phyloP scores from a whole-genome alignment of 2,113 vertebrate genomes.

The Thinocorus orbignyianus region DNA sequence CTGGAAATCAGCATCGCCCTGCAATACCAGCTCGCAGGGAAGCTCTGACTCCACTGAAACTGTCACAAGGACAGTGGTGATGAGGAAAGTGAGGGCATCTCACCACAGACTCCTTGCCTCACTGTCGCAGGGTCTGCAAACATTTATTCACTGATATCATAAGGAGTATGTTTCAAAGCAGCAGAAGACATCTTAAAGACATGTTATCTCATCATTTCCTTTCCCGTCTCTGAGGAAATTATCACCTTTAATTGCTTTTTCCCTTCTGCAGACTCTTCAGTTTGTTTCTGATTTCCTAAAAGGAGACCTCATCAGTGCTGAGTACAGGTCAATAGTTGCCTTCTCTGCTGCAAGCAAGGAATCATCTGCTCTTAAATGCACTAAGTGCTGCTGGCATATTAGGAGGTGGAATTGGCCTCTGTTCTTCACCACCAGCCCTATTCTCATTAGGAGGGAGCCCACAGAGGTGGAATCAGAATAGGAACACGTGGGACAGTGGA shows the following conservation, averaged over 20 bases:
- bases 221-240: not conserved
- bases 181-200: not conserved
- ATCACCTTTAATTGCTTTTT: constrained; percentile 14
- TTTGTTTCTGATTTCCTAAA: constrained; percentile 30
- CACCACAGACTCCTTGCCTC: not conserved
- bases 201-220: not conserved
- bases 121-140: not conserved
- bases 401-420: not conserved
- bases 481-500: not conserved
- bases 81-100: not conserved
- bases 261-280: not conserved
- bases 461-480: not conserved
- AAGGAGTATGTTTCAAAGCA: not conserved
- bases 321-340: not conserved
- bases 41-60: not conserved
- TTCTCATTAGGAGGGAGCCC: not conserved
- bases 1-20: not conserved
- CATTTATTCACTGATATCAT: not conserved
- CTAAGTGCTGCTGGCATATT: not conserved
- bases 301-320: not conserved
- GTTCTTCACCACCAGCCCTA: not conserved
- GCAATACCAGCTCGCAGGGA: not conserved
- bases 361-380: not conserved
- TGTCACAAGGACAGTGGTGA: not conserved
- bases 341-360: not conserved